Base-by-base conservation (phyloP, 2,888 invertebrate species). In the Mythimna impura region DNA sequence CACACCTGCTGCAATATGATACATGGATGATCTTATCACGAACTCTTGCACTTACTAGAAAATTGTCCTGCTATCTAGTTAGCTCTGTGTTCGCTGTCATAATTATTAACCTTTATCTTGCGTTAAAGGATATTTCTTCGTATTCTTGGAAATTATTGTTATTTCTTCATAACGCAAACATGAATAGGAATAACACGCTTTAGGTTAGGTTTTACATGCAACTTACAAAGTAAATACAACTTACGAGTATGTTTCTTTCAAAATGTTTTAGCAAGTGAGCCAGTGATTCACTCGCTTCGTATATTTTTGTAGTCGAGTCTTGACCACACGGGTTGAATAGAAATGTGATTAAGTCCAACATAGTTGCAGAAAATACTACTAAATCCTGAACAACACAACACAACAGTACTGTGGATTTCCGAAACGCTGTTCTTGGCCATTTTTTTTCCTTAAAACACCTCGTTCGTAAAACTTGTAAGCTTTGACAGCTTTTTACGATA, bases 1-100 rank as follows among this genome's bases (percentile, higher is more conserved):
- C 82, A 81, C 90, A 90, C 90, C 89, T 90, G 90, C 76, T 84
- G 87, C 78, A 83, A 86, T 76, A 85, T 83, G 82, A 88, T 85
- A 87, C 82, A 80, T 69, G 72, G 70, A 69, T 72, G 74, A 80
- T 74, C 58, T 63, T 75, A 78, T 80, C 75, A 62, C 40, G 66
- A 47, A 60, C 73, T 61, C 66, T 52, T 52, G 17, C 34, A 64
- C 55, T 68, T 58, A 77, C 64, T 73, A 73, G 68, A 64, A 76
- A 73, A 65, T 60, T 69, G 50, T 77, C 70, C 50, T 52, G 50
- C 10, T 22, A 60, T 57, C 54, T 76, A 63, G 72, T 64, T 52
- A 64, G 50, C 22, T 54, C 30, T 30, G 40, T 62, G 76, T 75
- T 47, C 34, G 34, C 67, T 72, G 73, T 69, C 73, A 57, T 69